Base-by-base conservation (phyloP, 2,888 invertebrate species). In the Polydrusus tereticollis region DNA sequence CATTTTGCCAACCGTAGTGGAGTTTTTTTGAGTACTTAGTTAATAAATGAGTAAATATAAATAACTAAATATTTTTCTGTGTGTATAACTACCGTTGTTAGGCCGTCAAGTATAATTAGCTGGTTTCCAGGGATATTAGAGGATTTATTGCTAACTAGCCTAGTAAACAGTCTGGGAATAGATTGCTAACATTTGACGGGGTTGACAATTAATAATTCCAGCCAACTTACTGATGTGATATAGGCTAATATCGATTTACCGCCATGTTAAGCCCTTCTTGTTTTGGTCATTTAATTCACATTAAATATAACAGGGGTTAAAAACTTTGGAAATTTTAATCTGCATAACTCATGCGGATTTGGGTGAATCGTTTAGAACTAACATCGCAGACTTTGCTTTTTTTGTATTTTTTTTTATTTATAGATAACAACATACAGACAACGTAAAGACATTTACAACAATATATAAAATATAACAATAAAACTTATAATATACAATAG, bases 171-270 rank as follows among this genome's bases (percentile, higher is more conserved):
- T 36, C 16, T 45, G 64, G 62, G 38, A 64, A 64, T 69, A 59
- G 70, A 70, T 70, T 43, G 65, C 47, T 65, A 64, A 59, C 60
- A 70, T 65, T 70, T 65, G 65, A 70, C 60, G 65, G 47, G 60
- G 50, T 65, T 58, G 65, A 58, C 65, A 65, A 70, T 70, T 70
- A 70, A 65, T 70, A 70, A 69, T 70, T 70, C 59, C 20, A 45
- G 58, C 43, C 16, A 70, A 65, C 58, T 59, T 70, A 65, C 21
- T 65, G 60, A 65, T 62, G 21, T 60, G 18, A 58, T 67, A 64
- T 36, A 33, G 45, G 45, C 29, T 45, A 60, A 45, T 62, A 62
- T 62, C 62, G 62, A 62, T 62, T 20, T 45, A 26, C 14, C 20
- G 43, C 62, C 58, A 59, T 59, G 41, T 21, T 8, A 38, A 59